Evolutionary conservation across 2,888 invertebrate genomes (phyloP), one percentile per base, ranked within the genome.

Genomic region (Sphaeridia pumilis): DNA sequence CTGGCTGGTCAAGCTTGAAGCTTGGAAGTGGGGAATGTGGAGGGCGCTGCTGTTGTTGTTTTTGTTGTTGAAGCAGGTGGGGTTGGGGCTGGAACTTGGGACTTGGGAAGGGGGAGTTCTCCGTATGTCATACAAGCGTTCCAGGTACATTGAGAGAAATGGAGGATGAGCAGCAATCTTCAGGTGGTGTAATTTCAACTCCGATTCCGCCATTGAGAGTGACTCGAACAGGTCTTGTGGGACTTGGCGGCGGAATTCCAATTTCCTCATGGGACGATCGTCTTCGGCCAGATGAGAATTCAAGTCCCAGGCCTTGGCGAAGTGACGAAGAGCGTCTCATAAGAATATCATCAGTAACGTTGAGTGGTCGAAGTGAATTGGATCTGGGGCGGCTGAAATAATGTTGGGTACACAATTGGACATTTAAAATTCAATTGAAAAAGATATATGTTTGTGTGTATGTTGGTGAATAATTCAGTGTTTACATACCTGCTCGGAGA

Each of bases 71-170:
- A n/a, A n/a, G n/a, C n/a, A n/a, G n/a, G n/a, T n/a, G n/a, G 10
- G 26, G 7, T 21, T 26, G 51, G 38, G 51, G 46, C 45, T 51
- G 51, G 45, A 51, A 51, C 27, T 45, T 35, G 26, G 51, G 51
- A 46, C 54, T 52, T 45, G 57, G 56, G 54, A 54, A 56, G 48
- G 61, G 61, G 55, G 58, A 57, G 58, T 56, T 59, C 60, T 58
- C 62, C 63, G 56, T 59, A 78, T 87, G 87, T 88, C 87, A 89
- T 86, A 89, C 88, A 73, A 89, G 87, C 69, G 88, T 89, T 65
- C 88, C 88, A 73, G 87, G 87, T 58, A 87, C 74, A 68, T 84
- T 46, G 17, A 57, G 51, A 46, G 61, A 56, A 55, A 55, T 41
- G 51, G 57, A 46, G 57, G 65, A 49, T 14, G 61, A 60, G 26